Evolutionary conservation across 2,797 vertebrate species (phyloP).

Genomic region (Macroramphosus scolopax): DNA sequence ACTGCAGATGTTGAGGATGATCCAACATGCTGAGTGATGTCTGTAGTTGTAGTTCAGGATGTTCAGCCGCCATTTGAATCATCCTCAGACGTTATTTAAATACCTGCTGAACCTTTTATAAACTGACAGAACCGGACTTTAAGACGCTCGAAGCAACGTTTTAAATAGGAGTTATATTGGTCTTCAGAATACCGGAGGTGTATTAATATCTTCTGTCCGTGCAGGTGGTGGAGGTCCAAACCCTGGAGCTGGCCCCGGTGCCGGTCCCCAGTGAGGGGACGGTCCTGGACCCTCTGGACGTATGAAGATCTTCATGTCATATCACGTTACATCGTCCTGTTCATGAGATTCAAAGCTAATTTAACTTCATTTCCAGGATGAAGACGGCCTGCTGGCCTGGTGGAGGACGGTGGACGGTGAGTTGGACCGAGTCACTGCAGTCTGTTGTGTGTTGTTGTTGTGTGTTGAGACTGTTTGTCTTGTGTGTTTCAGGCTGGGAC

Average conservation of each 20-base stretch:
- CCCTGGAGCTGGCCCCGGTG: conserved; percentile 47
- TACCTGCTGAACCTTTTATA: no score
- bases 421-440: background rate
- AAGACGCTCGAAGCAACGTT: no score
- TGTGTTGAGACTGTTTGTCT: no score
- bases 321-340: no score
- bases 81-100: no score
- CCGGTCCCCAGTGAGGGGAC: conserved; percentile 32
- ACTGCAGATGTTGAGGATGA: no score
- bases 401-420: conserved; percentile 62
- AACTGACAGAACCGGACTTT: no score
- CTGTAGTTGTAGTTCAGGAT: no score
- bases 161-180: no score
- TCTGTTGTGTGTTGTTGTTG: background rate
- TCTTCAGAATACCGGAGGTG: no score
- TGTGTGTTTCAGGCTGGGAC: conserved; percentile 65
- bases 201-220: conserved; percentile 5
- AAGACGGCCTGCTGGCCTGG: conserved; percentile 62
- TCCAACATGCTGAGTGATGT: no score
- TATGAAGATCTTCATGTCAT: conserved; percentile 10
- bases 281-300: conserved; percentile 55
- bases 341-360: background rate
- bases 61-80: no score
- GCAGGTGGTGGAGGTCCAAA: conserved; percentile 51
- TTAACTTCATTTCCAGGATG: conserved; percentile 45